Conservation (phyloP, 2,888 invertebrate species). For the Amphiduros pacificus region DNA sequence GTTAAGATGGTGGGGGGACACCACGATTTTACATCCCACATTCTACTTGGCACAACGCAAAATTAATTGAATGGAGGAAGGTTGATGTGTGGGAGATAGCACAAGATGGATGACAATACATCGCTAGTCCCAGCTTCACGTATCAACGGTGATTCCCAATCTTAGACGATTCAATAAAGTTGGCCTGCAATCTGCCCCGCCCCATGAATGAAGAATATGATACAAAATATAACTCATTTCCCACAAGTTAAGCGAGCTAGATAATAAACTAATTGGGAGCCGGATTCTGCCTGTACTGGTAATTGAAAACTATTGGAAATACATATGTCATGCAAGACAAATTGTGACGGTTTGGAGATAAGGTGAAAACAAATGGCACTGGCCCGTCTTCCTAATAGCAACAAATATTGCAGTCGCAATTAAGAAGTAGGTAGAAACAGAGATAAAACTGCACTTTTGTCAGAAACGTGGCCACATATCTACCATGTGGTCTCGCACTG, state of each 20-base stretch:
- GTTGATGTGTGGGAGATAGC: slow-evolving; percentile 10
- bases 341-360: slow-evolving; percentile 3
- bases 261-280: slow-evolving; percentile 13
- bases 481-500: too few relatives aligned
- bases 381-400: neutral
- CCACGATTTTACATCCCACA: too few relatives aligned
- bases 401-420: too few relatives aligned
- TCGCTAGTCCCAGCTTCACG: slow-evolving; percentile 7
- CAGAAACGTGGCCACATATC: too few relatives aligned
- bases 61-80: slow-evolving; percentile 14
- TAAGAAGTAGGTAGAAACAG: too few relatives aligned
- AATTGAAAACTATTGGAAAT: slow-evolving; percentile 21
- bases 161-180: neutral
- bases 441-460: too few relatives aligned
- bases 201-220: neutral
- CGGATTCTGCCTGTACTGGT: neutral
- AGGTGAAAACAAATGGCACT: slow-evolving; percentile 8
- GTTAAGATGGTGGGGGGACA: too few relatives aligned
- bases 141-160: slow-evolving; percentile 10
- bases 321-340: slow-evolving; percentile 6
- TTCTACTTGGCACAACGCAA: too few relatives aligned
- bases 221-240: neutral
- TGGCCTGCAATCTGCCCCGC: neutral
- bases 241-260: neutral
- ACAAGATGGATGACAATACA: slow-evolving; percentile 14